Evolutionary conservation across 2,113 vertebrate species (phyloP), one percentile per base, ranked within the genome.

Genomic region (Scomber colias): DNA sequence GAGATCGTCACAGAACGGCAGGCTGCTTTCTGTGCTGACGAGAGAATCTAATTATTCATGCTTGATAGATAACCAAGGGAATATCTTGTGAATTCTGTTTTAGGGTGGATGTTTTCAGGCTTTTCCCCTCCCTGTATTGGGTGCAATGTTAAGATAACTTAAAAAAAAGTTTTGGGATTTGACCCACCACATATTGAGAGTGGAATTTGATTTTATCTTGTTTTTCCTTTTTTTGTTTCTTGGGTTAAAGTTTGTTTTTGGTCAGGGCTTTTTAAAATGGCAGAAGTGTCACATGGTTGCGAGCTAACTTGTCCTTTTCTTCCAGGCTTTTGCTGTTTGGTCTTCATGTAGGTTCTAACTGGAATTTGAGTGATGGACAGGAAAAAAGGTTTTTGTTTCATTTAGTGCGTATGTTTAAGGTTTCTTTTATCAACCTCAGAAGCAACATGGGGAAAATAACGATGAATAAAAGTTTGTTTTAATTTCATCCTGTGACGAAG

Each of bases 261-360:
- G 79, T 90, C 57, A 16, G 81, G 62, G 64, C 30, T 82, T 82
- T 91, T 81, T 83, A 71, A 81, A 87, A 78, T 82, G 75, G 68
- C 78, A 59, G 35, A 79, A 71, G 40, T 79, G 85, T 92, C 81
- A 76, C 82, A 44, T 71, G 74, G 81, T 85, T 83, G 64, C 48
- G 54, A 89, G 81, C 75, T 75, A 67, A 88, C 80, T 63, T 87
- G 63, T 85, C 64, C 63, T 81, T 77, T 84, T 88, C 80, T 81
- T 83, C 71, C 68, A 49, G 84, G 75, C 56, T 82, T 90, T 85
- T 87, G 92, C 82, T 79, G 85, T 93, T 86, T 72, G 79, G 77
- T 93, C 88, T 92, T 75, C n/a, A 57, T 77, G 60, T 86, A 85
- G 87, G 79, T 90, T 88, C 88, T 90, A 89, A 89, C 92, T 94